Evolutionary conservation across 2,888 invertebrate species (phyloP).

Genomic region (Platycnemis pennipes): DNA sequence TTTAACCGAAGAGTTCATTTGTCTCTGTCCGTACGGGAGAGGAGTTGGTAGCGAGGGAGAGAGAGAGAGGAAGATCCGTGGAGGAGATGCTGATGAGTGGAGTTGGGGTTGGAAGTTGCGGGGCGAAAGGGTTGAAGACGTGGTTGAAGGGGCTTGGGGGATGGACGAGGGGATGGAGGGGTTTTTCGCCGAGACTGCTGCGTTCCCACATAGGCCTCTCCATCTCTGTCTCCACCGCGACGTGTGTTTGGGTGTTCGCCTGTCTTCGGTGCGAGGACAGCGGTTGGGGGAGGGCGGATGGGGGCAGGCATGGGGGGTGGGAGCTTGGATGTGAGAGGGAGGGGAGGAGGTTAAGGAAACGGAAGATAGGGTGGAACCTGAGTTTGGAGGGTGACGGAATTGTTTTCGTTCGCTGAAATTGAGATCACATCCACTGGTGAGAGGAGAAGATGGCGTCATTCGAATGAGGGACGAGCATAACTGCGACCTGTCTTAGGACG

Average conservation of each 20-base stretch:
- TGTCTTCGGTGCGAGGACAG: conserved; percentile 15
- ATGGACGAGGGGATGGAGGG: background rate
- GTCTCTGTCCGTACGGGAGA: conserved; percentile 40
- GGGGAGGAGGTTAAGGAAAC: background rate
- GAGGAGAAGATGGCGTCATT: no score
- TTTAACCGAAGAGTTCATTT: conserved; percentile 59
- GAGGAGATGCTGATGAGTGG: background rate
- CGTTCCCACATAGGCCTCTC: conserved; percentile 33
- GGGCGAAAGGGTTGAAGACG: background rate
- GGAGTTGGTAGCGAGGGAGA: background rate
- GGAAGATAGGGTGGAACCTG: background rate
- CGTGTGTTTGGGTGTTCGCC: conserved; percentile 46
- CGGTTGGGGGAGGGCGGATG: background rate
- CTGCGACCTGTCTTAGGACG: no score
- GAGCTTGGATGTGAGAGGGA: background rate
- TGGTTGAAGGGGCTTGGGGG: background rate
- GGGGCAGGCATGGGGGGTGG: background rate
- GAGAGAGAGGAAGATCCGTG: background rate
- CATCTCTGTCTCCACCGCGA: conserved; percentile 48
- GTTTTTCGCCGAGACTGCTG: conserved; percentile 31
- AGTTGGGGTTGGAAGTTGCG: background rate
- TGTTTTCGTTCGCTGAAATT: background rate
- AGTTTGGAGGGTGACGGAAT: background rate
- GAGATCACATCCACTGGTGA: background rate
- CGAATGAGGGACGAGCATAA: no score